Base-by-base conservation (phyloP, 2,113 vertebrate genomes). In the Hassar affinis region DNA sequence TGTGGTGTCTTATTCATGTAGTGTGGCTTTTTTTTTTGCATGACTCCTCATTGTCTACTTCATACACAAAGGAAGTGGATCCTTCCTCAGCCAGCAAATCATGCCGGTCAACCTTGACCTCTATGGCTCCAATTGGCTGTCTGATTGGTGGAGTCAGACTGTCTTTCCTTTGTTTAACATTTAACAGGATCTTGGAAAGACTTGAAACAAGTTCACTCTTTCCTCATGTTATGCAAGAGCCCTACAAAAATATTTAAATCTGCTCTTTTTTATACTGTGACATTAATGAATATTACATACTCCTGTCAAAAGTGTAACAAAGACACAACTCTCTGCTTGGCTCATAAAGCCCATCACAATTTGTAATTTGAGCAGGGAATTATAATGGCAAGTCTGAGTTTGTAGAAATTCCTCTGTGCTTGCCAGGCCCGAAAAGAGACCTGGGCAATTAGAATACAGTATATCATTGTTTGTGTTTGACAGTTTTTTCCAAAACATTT, bases 381-480 rank as follows among this genome's bases (percentile, higher is more conserved):
- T 89, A 91, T 87, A 91, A 92, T 87, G 92, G 92, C 93, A 94
- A 90, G 93, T 93, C 92, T 93, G 92, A 91, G 86, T 93, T 91
- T 93, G 92, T 92, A 90, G 89, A 91, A 92, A 93, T 92, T 92
- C 92, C 91, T 91, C 59, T 68, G 79, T 35, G 80, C 89, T 83
- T 92, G 92, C 90, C 90, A 90, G 89, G 84, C 85, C 88, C 85
- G 61, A 87, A 83, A 86, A 84, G 62, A 85, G 77, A 86, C 87
- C 85, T 85, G 79, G 80, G 64, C 89, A 91, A 92, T 92, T 91
- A 92, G 86, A 89, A 86, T 86, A 91, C 88, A 91, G 72, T 90
- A 84, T 87, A 90, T 91, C 90, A 90, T 89, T 93, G 92, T 91
- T 93, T 92, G 84, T 88, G 79, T 91, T 90, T 89, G 87, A 91